Percentiles rank a stretch among this genome's conserved stretches.
Evolutionary conservation across 2,888 invertebrate genomes (phyloP).

Genomic region (Ophraella communa): DNA sequence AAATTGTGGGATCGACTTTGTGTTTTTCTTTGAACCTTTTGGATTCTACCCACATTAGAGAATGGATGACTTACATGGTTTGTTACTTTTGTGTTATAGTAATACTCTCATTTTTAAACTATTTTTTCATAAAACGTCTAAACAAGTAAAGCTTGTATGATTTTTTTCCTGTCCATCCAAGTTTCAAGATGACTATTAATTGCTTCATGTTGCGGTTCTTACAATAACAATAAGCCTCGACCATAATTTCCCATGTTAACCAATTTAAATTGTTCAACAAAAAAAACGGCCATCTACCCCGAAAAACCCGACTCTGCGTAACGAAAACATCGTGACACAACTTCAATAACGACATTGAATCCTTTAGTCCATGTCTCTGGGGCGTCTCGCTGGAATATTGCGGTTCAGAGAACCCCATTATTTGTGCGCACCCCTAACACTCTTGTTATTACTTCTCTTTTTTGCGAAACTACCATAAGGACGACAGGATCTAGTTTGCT

Average conservation of each 20-base stretch:
- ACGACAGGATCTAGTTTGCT: conserved; percentile 35
- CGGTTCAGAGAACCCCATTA: conserved; percentile 35
- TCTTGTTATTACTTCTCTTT: conserved; percentile 38
- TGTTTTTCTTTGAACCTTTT: no score
- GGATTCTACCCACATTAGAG: no score
- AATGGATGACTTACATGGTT: no score
- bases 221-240: not conserved
- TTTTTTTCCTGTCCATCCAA: no score
- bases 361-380: conserved; percentile 22
- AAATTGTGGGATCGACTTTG: no score
- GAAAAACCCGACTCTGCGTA: conserved; percentile 5
- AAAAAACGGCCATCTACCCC: not conserved
- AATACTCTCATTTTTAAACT: no score
- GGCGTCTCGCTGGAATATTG: conserved; percentile 33
- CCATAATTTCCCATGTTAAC: conserved; percentile 1
- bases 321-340: conserved; percentile 17
- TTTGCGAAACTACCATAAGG: conserved; percentile 33
- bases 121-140: no score
- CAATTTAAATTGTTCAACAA: conserved; percentile 3
- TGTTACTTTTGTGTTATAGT: no score
- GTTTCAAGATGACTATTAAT: no score
- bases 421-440: conserved; percentile 37
- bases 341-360: conserved; percentile 22
- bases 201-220: not conserved
- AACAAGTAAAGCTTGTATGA: no score